Conservation (phyloP, 2,888 invertebrate species). For the Drosophila longiperda region DNA sequence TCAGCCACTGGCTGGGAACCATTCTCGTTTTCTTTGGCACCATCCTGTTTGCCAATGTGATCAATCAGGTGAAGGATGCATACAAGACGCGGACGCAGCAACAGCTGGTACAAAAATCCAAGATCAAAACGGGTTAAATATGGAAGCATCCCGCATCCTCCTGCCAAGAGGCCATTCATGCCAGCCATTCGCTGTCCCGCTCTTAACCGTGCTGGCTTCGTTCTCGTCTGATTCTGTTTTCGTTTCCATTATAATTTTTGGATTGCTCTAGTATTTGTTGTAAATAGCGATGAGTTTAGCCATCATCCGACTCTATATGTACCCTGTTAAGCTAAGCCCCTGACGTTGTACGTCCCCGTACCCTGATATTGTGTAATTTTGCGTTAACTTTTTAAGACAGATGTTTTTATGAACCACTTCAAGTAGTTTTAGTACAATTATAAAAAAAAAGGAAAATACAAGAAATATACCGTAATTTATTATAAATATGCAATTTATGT, state of each 20-base stretch:
- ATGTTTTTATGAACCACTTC: slow-evolving; percentile 17
- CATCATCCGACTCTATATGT: slow-evolving; percentile 1
- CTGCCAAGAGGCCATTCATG: slow-evolving; percentile 5
- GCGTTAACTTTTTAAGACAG: neutral
- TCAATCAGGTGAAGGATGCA: slow-evolving; percentile 84
- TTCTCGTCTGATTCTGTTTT: neutral
- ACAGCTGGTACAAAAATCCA: slow-evolving; percentile 9
- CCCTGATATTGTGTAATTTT: neutral
- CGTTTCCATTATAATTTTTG: neutral
- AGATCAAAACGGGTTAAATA: slow-evolving; percentile 42
- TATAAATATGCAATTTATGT: neutral
- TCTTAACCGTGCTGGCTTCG: slow-evolving; percentile 13
- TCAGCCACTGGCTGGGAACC: slow-evolving; percentile 96
- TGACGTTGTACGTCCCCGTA: neutral
- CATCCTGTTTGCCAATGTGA: slow-evolving; percentile 93
- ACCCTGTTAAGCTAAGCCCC: slow-evolving; percentile 4
- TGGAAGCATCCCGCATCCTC: neutral
- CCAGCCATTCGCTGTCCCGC: slow-evolving; percentile 29
- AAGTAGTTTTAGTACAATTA: slow-evolving; percentile 33
- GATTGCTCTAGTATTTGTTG: slow-evolving; percentile 25
- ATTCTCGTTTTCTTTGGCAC: slow-evolving; percentile 96
- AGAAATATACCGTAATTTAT: neutral
- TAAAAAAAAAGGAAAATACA: slow-evolving; percentile 20
- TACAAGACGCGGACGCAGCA: slow-evolving; percentile 38
- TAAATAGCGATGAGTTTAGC: slow-evolving; percentile 43